Evolutionary conservation across 2,888 invertebrate genomes (phyloP), one percentile per base, ranked within the genome.

Genomic region (Hirudinaria manillensis): DNA sequence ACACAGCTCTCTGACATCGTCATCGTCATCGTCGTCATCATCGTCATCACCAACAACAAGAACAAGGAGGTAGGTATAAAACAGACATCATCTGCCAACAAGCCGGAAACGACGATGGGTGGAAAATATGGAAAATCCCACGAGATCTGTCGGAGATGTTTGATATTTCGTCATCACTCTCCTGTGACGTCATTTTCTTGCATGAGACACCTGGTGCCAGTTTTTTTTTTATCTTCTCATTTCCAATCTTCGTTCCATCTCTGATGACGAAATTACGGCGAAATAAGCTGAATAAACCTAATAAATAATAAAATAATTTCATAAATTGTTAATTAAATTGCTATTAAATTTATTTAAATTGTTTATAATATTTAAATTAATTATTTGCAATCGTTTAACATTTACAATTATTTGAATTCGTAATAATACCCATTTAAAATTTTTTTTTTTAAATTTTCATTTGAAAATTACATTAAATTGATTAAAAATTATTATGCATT

Each of bases 11-110:
- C 13, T 16, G 16, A 16, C 56, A 61, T n/a, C 19, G n/a, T 16
- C 61, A 61, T 61, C 61, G n/a, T 13, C 61, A 61, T 61, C 61
- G n/a, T 61, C 61, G n/a, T 61, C 21, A n/a, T 61, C 61, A n/a
- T 61, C 61, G 29, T 61, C 61, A 61, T 61, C 13, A 19, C 1
- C 61, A 61, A 21, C 61, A 4, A 21, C 61, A 61, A 2, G 21
- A 61, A 16, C 6, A 10, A 36, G 4, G 36, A 36, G 4, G 36
- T 36, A 36, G 6, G 21, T 24, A 13, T 56, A 56, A 3, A 61
- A n/a, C 2, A 61, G 29, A 29, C 24, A 10, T 29, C 61, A 61
- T 61, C 61, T 61, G 61, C 61, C 61, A 29, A 10, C 24, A 24
- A 61, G 13, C 61, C 61, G 29, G 61, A 29, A 29, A 61, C 61